phyloP scores from a whole-genome alignment of 2,113 vertebrate genomes.

The Boulengeromyrus knoepffleri region DNA sequence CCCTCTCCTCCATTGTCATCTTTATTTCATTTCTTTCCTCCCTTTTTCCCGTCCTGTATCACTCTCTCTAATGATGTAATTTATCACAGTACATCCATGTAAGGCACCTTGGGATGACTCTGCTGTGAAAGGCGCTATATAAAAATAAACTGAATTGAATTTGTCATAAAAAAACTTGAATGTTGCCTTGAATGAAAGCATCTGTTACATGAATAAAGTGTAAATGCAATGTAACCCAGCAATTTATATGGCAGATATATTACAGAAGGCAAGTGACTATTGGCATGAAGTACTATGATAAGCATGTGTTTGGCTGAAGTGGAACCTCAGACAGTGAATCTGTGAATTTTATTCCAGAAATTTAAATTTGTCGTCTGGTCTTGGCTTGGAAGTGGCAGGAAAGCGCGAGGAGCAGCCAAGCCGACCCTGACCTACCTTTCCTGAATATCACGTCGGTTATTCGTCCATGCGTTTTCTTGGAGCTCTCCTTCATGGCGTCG shows the following conservation, averaged over 20 bases:
- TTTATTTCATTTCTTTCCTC: no score
- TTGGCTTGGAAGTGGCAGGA: neutral
- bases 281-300: neutral
- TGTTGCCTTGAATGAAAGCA: neutral
- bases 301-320: neutral
- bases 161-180: neutral
- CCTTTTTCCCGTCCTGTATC: no score
- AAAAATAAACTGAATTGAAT: neutral
- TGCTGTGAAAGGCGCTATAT: no score
- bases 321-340: neutral
- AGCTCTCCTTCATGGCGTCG: conserved; percentile 48
- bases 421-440: conserved; percentile 41
- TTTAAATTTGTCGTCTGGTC: neutral
- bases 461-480: conserved; percentile 47
- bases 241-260: neutral
- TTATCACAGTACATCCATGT: no score
- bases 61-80: no score
- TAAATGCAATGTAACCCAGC: neutral
- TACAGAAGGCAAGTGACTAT: neutral
- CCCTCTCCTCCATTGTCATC: no score
- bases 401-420: neutral
- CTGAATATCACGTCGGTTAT: conserved; percentile 57
- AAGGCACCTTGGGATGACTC: no score
- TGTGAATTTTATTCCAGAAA: neutral
- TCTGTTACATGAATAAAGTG: neutral